These are phyloP conservation scores for Kradibia gibbosae DNA, from an alignment of 1,140 invertebrate genomes.

Conservation along the genomic window DNA sequence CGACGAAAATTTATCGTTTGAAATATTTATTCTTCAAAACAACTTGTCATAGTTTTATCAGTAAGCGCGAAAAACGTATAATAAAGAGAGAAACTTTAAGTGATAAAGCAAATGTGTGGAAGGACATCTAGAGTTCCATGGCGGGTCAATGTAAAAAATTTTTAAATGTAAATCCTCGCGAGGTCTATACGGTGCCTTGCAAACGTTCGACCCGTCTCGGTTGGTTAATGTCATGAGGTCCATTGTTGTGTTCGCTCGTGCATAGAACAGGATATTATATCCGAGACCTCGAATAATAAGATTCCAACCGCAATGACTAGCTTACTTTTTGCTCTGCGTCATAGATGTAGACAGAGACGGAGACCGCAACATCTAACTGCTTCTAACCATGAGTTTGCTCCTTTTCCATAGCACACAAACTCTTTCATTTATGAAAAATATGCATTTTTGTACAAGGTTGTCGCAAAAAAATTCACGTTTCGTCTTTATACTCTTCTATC, in stretches of 20 bases:
- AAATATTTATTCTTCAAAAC: neutral
- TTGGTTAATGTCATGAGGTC: constrained; percentile 56
- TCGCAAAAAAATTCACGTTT: neutral
- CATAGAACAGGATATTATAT: constrained; percentile 68
- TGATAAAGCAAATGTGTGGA: neutral
- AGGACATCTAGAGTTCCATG: neutral
- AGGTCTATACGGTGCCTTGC: neutral
- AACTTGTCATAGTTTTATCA: neutral
- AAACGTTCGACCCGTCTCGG: constrained; percentile 58
- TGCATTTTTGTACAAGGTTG: neutral
- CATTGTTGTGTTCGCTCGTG: constrained; percentile 67
- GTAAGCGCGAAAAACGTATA: neutral
- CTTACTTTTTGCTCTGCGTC: constrained; percentile 40
- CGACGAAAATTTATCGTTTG: neutral
- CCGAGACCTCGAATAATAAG: constrained; percentile 60
- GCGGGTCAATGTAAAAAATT: neutral
- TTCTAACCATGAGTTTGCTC: constrained; percentile 4
- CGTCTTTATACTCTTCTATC: neutral
- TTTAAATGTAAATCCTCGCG: neutral
- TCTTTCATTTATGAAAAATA: neutral
- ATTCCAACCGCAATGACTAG: constrained; percentile 65
- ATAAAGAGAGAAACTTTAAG: neutral
- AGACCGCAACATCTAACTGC: neutral
- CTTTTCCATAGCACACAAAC: neutral
- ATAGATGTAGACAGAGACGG: constrained; percentile 40